Evolutionary conservation across 2,797 vertebrate genomes (phyloP).

Genomic region (Harpagifer antarcticus): DNA sequence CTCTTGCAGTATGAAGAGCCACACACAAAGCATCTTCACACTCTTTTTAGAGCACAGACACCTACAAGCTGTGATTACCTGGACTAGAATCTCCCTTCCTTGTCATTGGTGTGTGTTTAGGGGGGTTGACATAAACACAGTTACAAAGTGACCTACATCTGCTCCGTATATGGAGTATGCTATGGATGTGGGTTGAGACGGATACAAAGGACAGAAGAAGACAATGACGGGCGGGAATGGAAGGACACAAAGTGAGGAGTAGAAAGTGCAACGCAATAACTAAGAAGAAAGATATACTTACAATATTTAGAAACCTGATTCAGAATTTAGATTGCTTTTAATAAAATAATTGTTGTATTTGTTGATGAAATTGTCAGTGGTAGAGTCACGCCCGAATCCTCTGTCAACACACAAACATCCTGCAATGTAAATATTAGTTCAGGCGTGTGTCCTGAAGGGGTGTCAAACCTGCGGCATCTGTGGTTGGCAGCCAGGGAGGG

Average conservation of each 20-base stretch:
- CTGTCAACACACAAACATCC: constrained; percentile 59
- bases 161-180: constrained; percentile 33
- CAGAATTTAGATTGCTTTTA: too few species aligned
- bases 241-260: constrained; percentile 9
- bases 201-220: constrained; percentile 47
- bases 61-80: constrained; percentile 73
- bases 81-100: constrained; percentile 53
- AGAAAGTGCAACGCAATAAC: neutral
- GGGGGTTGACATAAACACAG: constrained; percentile 38
- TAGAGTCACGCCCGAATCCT: constrained; percentile 1
- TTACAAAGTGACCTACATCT: constrained; percentile 70
- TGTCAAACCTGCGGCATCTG: constrained; percentile 72
- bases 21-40: constrained; percentile 24
- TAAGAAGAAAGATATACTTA: neutral
- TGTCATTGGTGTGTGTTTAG: constrained; percentile 60
- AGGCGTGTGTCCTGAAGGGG: constrained; percentile 71
- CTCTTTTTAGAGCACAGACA: constrained; percentile 42
- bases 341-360: neutral
- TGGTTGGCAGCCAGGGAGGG: constrained; percentile 59
- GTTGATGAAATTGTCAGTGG: constrained; percentile 24
- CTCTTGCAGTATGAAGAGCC: constrained; percentile 48
- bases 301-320: too few species aligned
- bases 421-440: constrained; percentile 76
- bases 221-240: constrained; percentile 16
- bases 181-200: constrained; percentile 16